Percentiles rank a stretch among this genome's conserved stretches.
phyloP scores from a whole-genome alignment of 1,140 invertebrate genomes.

The Odontomachus brunneus region DNA sequence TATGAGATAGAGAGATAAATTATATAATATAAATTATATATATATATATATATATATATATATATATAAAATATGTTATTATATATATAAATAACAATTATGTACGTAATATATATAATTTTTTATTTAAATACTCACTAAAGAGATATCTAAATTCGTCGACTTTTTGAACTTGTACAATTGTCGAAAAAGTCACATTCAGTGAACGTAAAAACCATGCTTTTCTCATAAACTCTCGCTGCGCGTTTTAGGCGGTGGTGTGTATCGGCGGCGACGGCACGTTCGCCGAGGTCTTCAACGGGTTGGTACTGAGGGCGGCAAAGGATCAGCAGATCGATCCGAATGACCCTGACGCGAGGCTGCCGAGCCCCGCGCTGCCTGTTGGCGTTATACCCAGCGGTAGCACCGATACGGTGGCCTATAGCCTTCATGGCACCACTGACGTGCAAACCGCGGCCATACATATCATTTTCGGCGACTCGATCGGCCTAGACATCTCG shows the following conservation, averaged over 20 bases:
- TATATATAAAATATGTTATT: no score
- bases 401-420: slow-evolving; percentile 94
- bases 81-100: no score
- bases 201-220: no score
- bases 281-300: slow-evolving; percentile 94
- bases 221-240: not conserved
- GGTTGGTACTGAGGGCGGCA: slow-evolving; percentile 87
- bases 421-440: slow-evolving; percentile 92
- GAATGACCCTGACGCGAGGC: slow-evolving; percentile 86
- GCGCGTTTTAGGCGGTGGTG: slow-evolving; percentile 89
- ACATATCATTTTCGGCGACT: slow-evolving; percentile 93
- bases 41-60: no score
- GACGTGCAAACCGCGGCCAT: slow-evolving; percentile 93
- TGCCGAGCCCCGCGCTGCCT: slow-evolving; percentile 88
- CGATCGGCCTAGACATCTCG: slow-evolving; percentile 91
- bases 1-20: no score
- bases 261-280: slow-evolving; percentile 96
- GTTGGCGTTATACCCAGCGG: slow-evolving; percentile 93
- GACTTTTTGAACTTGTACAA: no score
- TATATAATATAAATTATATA: no score
- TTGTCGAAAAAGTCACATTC: no score
- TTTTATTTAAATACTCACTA: no score
- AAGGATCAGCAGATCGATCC: slow-evolving; percentile 87
- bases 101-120: no score
- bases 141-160: no score